Evolutionary conservation across 2,888 invertebrate species (phyloP), one percentile per base, ranked within the genome.

Genomic region (Leptopilina myrica): DNA sequence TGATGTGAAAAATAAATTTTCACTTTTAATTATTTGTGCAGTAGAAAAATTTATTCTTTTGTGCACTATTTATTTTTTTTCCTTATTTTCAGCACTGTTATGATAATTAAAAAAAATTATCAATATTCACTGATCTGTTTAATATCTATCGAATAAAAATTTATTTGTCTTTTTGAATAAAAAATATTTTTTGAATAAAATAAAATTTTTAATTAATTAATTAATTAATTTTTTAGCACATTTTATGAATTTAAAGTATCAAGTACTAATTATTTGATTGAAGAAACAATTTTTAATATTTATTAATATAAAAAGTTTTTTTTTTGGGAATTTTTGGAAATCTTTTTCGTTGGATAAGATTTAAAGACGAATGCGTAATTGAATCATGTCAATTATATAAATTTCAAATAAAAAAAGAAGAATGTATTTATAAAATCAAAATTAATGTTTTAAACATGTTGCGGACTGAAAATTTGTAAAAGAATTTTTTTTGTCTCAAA

Each of bases 371-470:
- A 26, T 49, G 53, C 26, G 53, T 53, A 53, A 69, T 20, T 53
- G 53, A 53, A 69, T 69, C 53, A 20, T 53, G 56, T 73, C 73
- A 56, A 73, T 56, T 73, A 73, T 53, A 73, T 20, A 73, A 73
- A 56, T 40, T 33, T 56, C 53, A 53, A 73, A 73, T 56, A 73
- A n/a, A 4, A 33, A 8, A 73, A 73, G 33, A 73, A 9, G 3
- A 26, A 4, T 69, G 26, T 69, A 73, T 33, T 73, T 40, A 14
- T 73, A 11, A 73, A 73, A 73, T 73, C 6, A 73, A 73, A 73
- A 73, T 73, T 59, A 56, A 33, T 53, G 4, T 56, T 73, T 15
- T 20, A 9, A 64, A 64, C n/a, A 8, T 15, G 62, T 62, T 33
- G 8, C 43, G 11, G 40, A 64, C 33, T 64, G n/a, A 26, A 59